Evolutionary conservation across 2,797 vertebrate species (phyloP).

Genomic region (Tokudaia muenninki): DNA sequence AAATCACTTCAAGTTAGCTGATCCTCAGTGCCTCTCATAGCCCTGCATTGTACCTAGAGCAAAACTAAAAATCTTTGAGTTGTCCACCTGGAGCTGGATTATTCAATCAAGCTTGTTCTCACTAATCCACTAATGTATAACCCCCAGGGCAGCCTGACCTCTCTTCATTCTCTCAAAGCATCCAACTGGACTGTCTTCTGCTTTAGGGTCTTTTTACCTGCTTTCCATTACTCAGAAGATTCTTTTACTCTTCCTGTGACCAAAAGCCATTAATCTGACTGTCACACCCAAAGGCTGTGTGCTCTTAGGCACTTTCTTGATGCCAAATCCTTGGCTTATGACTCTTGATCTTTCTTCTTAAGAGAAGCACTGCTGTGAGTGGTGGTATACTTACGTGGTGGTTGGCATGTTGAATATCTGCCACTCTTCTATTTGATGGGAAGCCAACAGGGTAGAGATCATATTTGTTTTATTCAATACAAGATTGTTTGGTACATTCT

Average conservation of each 20-base stretch:
- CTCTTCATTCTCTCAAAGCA: neutral
- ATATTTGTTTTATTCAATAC: neutral
- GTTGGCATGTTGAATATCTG: neutral
- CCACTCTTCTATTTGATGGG: neutral
- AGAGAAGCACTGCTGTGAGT: neutral
- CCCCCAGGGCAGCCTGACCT: neutral
- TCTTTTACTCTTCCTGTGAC: neutral
- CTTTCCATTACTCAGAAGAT: neutral
- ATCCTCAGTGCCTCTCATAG: neutral
- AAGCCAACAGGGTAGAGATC: neutral
- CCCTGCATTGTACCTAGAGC: neutral
- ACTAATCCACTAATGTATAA: neutral
- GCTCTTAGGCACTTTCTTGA: neutral
- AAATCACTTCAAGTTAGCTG: neutral
- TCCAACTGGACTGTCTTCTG: neutral
- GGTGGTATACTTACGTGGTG: neutral
- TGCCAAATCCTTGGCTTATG: neutral
- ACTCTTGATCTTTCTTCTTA: neutral
- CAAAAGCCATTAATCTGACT: neutral
- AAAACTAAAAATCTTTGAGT: conserved; percentile 27
- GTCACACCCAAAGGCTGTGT: neutral
- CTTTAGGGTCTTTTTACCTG: neutral
- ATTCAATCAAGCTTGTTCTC: neutral
- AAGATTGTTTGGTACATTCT: neutral
- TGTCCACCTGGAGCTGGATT: neutral